These are phyloP conservation scores for Sussaba pulchella DNA, from an alignment of 2,888 invertebrate genomes.

Conservation along the genomic window DNA sequence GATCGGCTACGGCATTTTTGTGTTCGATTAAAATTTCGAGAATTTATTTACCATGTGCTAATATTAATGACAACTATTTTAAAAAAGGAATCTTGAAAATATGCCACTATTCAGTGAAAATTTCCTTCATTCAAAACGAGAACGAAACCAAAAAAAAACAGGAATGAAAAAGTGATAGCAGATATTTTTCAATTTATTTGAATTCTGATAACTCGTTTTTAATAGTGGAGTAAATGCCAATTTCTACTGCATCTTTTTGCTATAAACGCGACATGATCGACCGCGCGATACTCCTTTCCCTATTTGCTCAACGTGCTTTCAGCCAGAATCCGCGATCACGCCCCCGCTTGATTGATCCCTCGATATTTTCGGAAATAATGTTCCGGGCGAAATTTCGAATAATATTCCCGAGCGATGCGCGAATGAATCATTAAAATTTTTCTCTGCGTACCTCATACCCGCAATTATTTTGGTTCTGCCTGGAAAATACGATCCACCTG, in stretches of 20 bases:
- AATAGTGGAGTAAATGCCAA: not conserved
- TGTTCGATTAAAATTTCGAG: too few species aligned
- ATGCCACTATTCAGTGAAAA: too few species aligned
- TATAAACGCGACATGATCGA: not conserved
- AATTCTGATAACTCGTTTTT: not conserved
- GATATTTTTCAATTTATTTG: not conserved
- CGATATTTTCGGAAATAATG: not conserved
- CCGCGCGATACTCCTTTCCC: not conserved
- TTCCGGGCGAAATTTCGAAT: not conserved
- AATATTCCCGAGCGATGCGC: not conserved
- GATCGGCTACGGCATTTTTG: too few species aligned
- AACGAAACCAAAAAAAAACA: not conserved
- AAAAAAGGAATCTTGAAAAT: too few species aligned
- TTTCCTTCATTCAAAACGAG: too few species aligned
- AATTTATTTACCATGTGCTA: too few species aligned
- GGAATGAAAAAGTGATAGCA: not conserved
- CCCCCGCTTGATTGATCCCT: not conserved
- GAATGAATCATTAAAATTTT: constrained; percentile 1
- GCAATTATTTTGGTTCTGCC: not conserved
- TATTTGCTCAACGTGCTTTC: not conserved
- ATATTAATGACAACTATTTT: too few species aligned
- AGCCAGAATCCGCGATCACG: not conserved
- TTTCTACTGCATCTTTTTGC: constrained; percentile 6
- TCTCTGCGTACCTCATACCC: not conserved
- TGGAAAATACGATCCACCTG: not conserved